Conservation (phyloP, 2,888 invertebrate genomes). For the Mesopsocus fuscifrons region DNA sequence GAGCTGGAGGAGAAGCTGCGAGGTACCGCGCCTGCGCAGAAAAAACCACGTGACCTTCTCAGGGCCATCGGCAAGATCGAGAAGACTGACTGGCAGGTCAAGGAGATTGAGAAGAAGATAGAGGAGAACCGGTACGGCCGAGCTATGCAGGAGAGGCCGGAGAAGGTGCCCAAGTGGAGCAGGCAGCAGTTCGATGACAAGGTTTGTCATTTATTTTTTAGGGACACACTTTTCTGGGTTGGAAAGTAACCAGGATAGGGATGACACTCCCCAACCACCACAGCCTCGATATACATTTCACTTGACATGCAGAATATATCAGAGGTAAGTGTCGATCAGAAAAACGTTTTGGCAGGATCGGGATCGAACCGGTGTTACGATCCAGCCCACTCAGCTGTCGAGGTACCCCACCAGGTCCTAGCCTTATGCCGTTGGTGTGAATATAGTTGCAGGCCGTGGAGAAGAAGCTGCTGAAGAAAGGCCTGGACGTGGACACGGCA, state of each 20-base stretch:
- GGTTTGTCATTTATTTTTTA: conserved; percentile 17
- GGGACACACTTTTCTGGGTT: too few relatives aligned
- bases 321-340: too few relatives aligned
- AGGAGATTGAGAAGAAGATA: conserved; percentile 78
- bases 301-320: too few relatives aligned
- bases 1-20: conserved; percentile 63
- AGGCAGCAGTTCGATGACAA: conserved; percentile 45
- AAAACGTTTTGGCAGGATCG: too few relatives aligned
- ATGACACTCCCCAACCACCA: too few relatives aligned
- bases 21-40: conserved; percentile 35
- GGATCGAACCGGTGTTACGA: too few relatives aligned
- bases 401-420: too few relatives aligned
- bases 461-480: conserved; percentile 30
- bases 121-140: conserved; percentile 51
- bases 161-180: conserved; percentile 83
- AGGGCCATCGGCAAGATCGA: conserved; percentile 76
- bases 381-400: too few relatives aligned
- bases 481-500: conserved; percentile 34
- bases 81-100: conserved; percentile 78
- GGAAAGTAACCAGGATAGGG: too few relatives aligned
- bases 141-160: conserved; percentile 34
- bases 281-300: too few relatives aligned
- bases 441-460: conserved; percentile 46
- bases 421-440: too few relatives aligned
- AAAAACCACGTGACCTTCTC: conserved; percentile 70